phyloP scores from a whole-genome alignment of 2,113 vertebrate species.

The Zapus hudsonius region DNA sequence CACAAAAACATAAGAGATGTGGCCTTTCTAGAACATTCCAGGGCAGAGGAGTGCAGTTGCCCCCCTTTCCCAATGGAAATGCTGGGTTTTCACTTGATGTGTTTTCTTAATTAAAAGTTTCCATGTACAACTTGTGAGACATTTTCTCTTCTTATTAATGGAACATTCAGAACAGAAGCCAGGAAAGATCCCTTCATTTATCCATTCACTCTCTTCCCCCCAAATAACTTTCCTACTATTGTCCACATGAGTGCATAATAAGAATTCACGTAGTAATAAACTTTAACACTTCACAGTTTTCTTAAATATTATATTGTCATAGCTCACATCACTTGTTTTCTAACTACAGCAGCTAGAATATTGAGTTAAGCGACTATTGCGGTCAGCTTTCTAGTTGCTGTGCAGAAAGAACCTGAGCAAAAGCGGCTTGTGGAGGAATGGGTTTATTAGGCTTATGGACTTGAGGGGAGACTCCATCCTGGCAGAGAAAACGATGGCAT shows the following conservation, averaged over 20 bases:
- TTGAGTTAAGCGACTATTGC: not conserved
- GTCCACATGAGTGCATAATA: not conserved
- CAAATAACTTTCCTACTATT: not conserved
- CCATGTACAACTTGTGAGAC: not conserved
- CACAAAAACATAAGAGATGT: not conserved
- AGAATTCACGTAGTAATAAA: not conserved
- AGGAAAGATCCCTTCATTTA: not conserved
- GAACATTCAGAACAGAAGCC: constrained; percentile 13
- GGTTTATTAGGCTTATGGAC: too few species aligned
- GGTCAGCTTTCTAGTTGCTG: too few species aligned
- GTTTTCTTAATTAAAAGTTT: constrained; percentile 31
- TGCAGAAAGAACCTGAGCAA: too few species aligned
- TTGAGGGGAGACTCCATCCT: too few species aligned
- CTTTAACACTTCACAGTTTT: not conserved
- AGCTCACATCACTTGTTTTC: not conserved
- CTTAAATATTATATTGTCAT: not conserved
- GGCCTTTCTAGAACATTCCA: not conserved
- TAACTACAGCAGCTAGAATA: not conserved
- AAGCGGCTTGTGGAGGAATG: too few species aligned
- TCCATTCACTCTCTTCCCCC: not conserved
- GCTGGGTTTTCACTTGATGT: constrained; percentile 2
- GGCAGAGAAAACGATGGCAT: too few species aligned
- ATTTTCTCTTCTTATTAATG: constrained; percentile 20
- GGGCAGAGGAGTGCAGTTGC: not conserved
- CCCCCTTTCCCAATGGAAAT: not conserved